phyloP scores from a whole-genome alignment of 2,888 invertebrate species.

The Eurytoma adleriae region DNA sequence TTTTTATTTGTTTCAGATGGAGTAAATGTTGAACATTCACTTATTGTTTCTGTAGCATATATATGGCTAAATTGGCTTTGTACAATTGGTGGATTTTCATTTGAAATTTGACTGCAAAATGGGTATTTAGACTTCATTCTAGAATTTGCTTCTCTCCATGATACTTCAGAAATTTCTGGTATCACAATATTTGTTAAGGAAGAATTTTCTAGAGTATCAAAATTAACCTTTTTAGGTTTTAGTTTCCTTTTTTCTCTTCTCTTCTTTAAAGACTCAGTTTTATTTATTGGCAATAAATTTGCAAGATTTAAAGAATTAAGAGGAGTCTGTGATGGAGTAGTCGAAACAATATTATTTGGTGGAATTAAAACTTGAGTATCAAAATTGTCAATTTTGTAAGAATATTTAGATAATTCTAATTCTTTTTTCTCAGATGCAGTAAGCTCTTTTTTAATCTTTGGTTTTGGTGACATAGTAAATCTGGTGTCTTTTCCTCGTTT shows the following conservation, averaged over 20 bases:
- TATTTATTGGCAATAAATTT: not conserved
- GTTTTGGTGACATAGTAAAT: conserved; percentile 8
- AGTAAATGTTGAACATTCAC: not conserved
- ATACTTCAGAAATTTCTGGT: conserved; percentile 19
- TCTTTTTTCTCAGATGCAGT: conserved; percentile 28
- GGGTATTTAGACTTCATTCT: not conserved
- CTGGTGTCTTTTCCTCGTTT: not conserved
- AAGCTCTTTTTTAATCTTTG: conserved; percentile 18
- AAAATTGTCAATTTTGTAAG: not conserved
- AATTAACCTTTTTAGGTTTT: not conserved
- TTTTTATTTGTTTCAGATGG: not conserved
- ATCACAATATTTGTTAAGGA: not conserved
- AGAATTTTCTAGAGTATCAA: not conserved
- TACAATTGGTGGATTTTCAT: not conserved
- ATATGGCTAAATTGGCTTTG: conserved; percentile 2
- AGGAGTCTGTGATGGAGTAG: not conserved
- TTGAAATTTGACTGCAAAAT: conserved; percentile 20
- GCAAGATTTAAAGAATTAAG: not conserved
- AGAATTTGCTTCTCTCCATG: not conserved
- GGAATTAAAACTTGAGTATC: conserved; percentile 5
- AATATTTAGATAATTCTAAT: not conserved
- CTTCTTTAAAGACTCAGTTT: not conserved
- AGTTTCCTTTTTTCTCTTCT: not conserved
- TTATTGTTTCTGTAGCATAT: conserved; percentile 8
- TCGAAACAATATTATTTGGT: not conserved